Conservation (phyloP, 2,797 vertebrate genomes). For the Cephalopachus bancanus region DNA sequence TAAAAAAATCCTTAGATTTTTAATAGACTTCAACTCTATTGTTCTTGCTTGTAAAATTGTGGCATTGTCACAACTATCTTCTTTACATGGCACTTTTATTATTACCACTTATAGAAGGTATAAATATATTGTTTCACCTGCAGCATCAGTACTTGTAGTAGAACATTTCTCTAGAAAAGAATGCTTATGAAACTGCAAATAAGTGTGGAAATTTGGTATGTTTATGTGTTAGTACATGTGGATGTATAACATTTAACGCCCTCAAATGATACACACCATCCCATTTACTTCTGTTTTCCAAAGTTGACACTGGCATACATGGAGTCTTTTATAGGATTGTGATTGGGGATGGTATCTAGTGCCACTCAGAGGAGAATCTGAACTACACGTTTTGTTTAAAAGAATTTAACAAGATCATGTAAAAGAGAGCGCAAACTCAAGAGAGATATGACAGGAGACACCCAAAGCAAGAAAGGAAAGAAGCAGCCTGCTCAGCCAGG, state of each 20-base stretch:
- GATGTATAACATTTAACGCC: neutral
- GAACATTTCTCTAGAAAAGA: neutral
- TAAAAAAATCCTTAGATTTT: neutral
- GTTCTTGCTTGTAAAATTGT: neutral
- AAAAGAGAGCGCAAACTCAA: no score
- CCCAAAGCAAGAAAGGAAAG: no score
- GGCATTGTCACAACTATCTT: neutral
- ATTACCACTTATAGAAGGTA: neutral
- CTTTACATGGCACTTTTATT: neutral
- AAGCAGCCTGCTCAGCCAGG: no score
- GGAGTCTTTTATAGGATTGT: neutral
- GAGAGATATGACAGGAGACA: no score
- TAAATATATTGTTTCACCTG: neutral
- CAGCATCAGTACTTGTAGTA: neutral
- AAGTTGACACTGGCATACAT: neutral
- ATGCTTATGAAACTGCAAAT: neutral
- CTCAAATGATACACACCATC: neutral
- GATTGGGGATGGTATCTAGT: neutral
- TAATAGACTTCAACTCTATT: neutral
- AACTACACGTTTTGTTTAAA: conserved; percentile 45
- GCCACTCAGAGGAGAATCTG: neutral
- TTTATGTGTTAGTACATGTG: neutral
- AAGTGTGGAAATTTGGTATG: neutral
- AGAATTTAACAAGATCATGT: neutral
- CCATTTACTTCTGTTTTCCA: neutral